Base-by-base conservation (phyloP, 2,888 invertebrate species). In the Esperia sulphurella region DNA sequence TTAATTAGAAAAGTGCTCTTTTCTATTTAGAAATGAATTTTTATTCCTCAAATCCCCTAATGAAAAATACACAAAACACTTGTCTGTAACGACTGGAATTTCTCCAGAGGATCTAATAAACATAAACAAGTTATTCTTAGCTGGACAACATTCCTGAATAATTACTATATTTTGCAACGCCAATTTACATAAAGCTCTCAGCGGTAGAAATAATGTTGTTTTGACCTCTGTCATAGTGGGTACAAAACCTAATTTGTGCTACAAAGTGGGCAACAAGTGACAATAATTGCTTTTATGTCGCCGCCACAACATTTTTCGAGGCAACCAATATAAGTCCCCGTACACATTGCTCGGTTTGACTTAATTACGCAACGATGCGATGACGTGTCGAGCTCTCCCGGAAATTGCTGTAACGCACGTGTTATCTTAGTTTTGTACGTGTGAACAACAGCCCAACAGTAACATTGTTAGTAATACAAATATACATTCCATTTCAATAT, bases 281-380 rank as follows among this genome's bases (percentile, higher is more conserved):
- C 62, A 57, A 63, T 74, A 77, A 77, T 76, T 69, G 59, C 61
- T 65, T 75, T 71, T 68, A 62, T 58, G 58, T 65, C 63, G 61
- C 63, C 65, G 58, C 64, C 14, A n/a, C 35, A 61, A 67, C 62
- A 61, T 64, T 73, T 61, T 66, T 55, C 61, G 58, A 40, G 57
- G 49, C 41, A 51, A 55, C 52, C 52, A 14, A 10, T 38, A 21
- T 21, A 3, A 21, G 21, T 2, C 3, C 3, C 10, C 31, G 10
- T 31, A 7, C 7, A 31, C 31, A 31, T 31, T 31, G 30, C 5
- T 8, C 8, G 30, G 5, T 7, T 30, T 30, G 31, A 10, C 3
- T 31, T 9, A 31, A 31, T 7, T 31, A 31, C 31, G 31, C 21
- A 21, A 21, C 21, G 21, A 21, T 5, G 21, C 21, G 21, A 21